A percentile compares a stretch with the other conserved stretches of the same genome.
Conservation (phyloP, 2,797 vertebrate species). For the Lagocephalus sceleratus region DNA sequence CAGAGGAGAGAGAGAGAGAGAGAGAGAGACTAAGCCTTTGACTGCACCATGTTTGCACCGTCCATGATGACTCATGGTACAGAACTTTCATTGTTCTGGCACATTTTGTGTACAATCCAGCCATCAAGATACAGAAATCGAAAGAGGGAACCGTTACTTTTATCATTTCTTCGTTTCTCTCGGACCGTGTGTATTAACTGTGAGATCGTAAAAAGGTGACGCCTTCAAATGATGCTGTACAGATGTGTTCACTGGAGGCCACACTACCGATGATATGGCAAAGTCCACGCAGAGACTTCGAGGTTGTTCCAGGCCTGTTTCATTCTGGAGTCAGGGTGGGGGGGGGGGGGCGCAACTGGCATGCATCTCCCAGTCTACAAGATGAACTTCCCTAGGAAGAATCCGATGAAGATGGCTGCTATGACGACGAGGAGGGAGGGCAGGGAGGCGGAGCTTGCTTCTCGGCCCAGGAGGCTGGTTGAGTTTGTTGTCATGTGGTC, state of each 20-base stretch:
- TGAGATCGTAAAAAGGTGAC: slow-evolving; percentile 82
- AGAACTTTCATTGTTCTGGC: slow-evolving; percentile 77
- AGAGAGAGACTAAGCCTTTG: slow-evolving; percentile 70
- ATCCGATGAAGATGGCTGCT: slow-evolving; percentile 99
- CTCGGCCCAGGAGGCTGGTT: slow-evolving; percentile 81
- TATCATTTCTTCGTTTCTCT: slow-evolving; percentile 42
- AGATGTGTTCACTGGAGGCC: slow-evolving; percentile 81
- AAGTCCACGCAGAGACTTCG: slow-evolving; percentile 87
- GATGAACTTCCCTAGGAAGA: slow-evolving; percentile 99
- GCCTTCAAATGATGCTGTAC: slow-evolving; percentile 88
- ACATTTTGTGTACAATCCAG: slow-evolving; percentile 45
- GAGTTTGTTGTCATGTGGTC: slow-evolving; percentile 85
- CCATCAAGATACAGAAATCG: slow-evolving; percentile 15
- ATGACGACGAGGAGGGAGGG: slow-evolving; percentile 98
- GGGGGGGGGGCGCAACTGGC: slow-evolving; percentile 65
- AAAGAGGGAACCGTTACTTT: slow-evolving; percentile 52
- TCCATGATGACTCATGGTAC: slow-evolving; percentile 74
- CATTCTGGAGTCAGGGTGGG: slow-evolving; percentile 43
- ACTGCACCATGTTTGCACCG: slow-evolving; percentile 74
- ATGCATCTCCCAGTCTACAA: slow-evolving; percentile 91
- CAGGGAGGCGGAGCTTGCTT: slow-evolving; percentile 85
- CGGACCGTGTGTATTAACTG: slow-evolving; percentile 79
- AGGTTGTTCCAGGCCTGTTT: slow-evolving; percentile 61
- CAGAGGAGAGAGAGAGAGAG: neutral
- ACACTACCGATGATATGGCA: slow-evolving; percentile 93